Evolutionary conservation across 2,888 invertebrate species (phyloP).

Genomic region (Neuroscelio doddi): DNA sequence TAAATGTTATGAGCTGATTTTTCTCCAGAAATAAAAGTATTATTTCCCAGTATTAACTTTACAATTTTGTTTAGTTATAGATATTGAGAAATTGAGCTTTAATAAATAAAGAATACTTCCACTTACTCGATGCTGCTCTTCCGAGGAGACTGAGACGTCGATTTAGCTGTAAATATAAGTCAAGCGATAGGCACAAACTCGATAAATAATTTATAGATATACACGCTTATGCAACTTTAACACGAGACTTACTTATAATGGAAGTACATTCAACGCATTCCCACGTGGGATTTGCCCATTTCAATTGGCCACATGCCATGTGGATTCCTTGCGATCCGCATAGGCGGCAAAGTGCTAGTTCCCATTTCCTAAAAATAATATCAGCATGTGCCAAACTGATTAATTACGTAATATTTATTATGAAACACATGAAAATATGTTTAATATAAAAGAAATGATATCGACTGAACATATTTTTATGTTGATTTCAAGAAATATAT

Average conservation of each 20-base stretch:
- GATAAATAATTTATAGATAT: neutral
- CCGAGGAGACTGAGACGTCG: neutral
- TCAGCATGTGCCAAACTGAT: too few relatives aligned
- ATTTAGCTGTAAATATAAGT: conserved; percentile 20
- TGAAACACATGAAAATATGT: conserved; percentile 3
- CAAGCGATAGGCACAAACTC: conserved; percentile 1
- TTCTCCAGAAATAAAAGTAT: too few relatives aligned
- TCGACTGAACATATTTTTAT: too few relatives aligned
- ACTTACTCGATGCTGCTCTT: too few relatives aligned
- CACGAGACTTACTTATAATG: conserved; percentile 51
- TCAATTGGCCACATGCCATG: conserved; percentile 72
- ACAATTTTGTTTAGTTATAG: too few relatives aligned
- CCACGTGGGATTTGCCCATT: conserved; percentile 69
- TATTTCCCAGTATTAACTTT: too few relatives aligned
- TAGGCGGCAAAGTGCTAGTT: conserved; percentile 73
- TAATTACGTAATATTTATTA: too few relatives aligned
- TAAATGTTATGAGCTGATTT: too few relatives aligned
- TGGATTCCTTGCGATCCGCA: conserved; percentile 76
- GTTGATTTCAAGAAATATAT: conserved; percentile 5
- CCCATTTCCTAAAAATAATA: conserved; percentile 71
- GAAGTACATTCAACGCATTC: conserved; percentile 71
- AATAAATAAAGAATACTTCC: too few relatives aligned
- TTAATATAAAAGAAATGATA: too few relatives aligned
- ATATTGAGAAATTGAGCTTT: too few relatives aligned
- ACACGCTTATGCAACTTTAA: too few relatives aligned